These are phyloP conservation scores for Silurus asotus DNA, from an alignment of 2,113 vertebrate genomes.

Conservation along the genomic window DNA sequence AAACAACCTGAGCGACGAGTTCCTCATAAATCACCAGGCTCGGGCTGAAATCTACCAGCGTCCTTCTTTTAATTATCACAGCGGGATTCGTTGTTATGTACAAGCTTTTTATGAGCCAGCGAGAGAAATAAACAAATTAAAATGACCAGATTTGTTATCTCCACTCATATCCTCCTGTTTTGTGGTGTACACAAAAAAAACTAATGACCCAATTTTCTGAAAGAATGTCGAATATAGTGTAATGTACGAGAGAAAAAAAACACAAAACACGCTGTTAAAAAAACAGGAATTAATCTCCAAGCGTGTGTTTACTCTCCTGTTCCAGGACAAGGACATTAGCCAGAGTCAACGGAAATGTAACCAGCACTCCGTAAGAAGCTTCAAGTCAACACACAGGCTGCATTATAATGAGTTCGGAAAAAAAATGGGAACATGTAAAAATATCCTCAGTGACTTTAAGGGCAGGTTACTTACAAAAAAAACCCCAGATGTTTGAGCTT, in stretches of 20 bases:
- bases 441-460: background rate
- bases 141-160: constrained; percentile 22
- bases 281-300: constrained; percentile 11
- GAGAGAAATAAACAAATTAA: constrained; percentile 19
- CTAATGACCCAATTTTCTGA: constrained; percentile 29
- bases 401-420: background rate
- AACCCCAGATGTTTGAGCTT: constrained; percentile 12
- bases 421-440: background rate
- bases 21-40: background rate
- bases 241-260: background rate
- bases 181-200: constrained; percentile 1
- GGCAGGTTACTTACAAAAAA: background rate
- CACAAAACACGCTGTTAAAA: constrained; percentile 26
- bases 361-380: constrained; percentile 1
- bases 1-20: background rate
- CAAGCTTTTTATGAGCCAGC: constrained; percentile 19
- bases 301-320: constrained; percentile 19
- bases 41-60: background rate
- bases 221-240: constrained; percentile 31
- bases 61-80: constrained; percentile 20
- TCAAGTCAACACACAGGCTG: background rate
- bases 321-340: constrained; percentile 24
- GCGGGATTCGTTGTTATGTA: background rate
- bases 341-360: constrained; percentile 10
- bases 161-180: background rate